Evolutionary conservation across 2,797 vertebrate species (phyloP).

Genomic region (Danio jaintianensis): DNA sequence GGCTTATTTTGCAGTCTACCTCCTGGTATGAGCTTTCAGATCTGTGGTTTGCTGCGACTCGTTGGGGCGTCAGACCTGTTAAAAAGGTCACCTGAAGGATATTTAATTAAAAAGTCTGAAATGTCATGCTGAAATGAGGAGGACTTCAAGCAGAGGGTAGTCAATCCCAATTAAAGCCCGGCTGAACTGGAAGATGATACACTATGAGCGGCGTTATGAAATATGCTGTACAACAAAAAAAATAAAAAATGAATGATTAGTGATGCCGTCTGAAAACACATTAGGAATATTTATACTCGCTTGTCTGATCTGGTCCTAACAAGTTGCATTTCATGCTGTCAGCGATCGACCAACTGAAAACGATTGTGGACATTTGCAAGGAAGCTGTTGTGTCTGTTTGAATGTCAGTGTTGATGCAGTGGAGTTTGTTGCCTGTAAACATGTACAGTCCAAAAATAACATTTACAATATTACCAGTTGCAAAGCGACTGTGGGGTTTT

Average conservation of each 20-base stretch:
- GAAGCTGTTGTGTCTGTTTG: not conserved
- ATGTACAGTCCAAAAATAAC: not conserved
- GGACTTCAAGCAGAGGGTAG: constrained; percentile 39
- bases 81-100: constrained; percentile 61
- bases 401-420: constrained; percentile 4
- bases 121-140: constrained; percentile 48
- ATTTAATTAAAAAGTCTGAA: constrained; percentile 59
- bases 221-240: constrained; percentile 15
- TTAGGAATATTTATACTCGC: not conserved
- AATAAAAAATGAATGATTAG: not conserved
- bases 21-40: constrained; percentile 39
- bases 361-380: not conserved
- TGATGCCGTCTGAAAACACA: not conserved
- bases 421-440: constrained; percentile 15
- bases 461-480: not conserved
- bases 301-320: not conserved
- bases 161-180: constrained; percentile 55
- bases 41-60: constrained; percentile 17
- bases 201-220: constrained; percentile 7
- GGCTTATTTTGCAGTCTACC: constrained; percentile 15
- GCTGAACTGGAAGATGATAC: constrained; percentile 40
- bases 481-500: constrained; percentile 12
- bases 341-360: not conserved
- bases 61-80: constrained; percentile 6
- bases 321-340: not conserved